Percentiles rank a stretch among this genome's conserved stretches.
These are phyloP conservation scores for Phoebastria nigripes DNA, from an alignment of 2,797 vertebrate species.

Conservation along the genomic window DNA sequence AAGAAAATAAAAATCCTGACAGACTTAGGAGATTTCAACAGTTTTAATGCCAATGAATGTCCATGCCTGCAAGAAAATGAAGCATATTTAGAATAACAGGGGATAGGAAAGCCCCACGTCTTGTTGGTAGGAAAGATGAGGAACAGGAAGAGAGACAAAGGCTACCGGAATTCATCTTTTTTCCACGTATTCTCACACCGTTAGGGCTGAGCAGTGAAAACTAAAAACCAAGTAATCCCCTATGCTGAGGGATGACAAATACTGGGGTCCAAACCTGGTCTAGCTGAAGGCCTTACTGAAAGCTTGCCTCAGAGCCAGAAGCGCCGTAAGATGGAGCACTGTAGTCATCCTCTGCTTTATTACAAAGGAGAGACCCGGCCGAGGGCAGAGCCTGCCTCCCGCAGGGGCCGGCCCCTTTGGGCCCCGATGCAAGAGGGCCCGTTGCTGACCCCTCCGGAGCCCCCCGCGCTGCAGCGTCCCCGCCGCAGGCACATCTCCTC, in stretches of 20 bases:
- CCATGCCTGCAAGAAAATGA: neutral
- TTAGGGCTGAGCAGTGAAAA: fast-evolving
- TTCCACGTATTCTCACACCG: fast-evolving
- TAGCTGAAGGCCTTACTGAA: fast-evolving
- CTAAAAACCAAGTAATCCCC: fast-evolving
- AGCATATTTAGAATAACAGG: neutral
- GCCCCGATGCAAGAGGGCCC: neutral
- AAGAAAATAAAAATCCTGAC: neutral
- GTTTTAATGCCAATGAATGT: fast-evolving
- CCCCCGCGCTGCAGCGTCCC: neutral
- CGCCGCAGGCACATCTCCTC: neutral
- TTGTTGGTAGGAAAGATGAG: fast-evolving
- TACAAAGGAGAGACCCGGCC: too few relatives aligned
- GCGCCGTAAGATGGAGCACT: fast-evolving
- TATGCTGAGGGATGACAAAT: fast-evolving
- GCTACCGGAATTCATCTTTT: fast-evolving
- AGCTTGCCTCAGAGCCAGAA: neutral
- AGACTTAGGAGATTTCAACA: neutral
- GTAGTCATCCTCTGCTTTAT: fast-evolving
- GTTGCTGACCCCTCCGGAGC: neutral
- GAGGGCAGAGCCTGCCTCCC: neutral
- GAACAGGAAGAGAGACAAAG: neutral
- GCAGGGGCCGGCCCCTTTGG: neutral
- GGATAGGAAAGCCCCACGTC: neutral
- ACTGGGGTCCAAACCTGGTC: fast-evolving